Evolutionary conservation across 2,113 vertebrate genomes (phyloP), one percentile per base, ranked within the genome.

Genomic region (Oryzias woworae): DNA sequence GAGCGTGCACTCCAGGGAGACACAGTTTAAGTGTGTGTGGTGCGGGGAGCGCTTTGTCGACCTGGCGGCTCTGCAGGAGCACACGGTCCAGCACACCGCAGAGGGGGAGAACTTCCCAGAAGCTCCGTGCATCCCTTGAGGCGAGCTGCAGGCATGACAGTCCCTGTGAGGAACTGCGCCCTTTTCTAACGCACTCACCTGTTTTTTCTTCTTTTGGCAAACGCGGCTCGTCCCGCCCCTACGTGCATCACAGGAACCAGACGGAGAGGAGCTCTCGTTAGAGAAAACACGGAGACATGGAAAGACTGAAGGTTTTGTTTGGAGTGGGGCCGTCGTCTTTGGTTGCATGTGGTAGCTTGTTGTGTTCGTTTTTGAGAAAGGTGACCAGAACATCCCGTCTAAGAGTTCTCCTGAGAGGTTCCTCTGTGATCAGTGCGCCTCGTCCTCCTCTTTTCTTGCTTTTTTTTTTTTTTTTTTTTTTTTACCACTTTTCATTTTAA

Each of bases 1-100:
- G 82, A 93, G 95, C 0, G 96, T 98, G 57, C 96, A 98, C 1
- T 96, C 95, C 7, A 92, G 96, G 0, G 96, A 98, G 91, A 95
- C 96, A 60, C 96, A 98, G 91, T 97, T 96, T 77, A 98, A 98
- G 87, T 98, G 96, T 14, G 94, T 97, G 77, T 98, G 96, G 96
- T 98, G 96, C 0, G 96, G 96, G 0, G 96, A 98, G 53, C 92
- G 96, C 15, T 98, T 98, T 46, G 93, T 96, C 41, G 96, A 98
- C 85, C 87, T 98, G 65, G 90, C 92, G 0, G 90, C 95, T 46
- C 92, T 98, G 77, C 96, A 98, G 91, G 96, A 98, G 85, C 96
- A 98, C 89, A 98, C 95, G 0, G 92, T 96, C 0, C 96, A 98
- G 86, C 96, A 98, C 84, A 96, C 96, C 0, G 93, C 94, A 0